Conservation (phyloP, 1,140 invertebrate genomes). For the Macrosteles quadrilineatus region DNA sequence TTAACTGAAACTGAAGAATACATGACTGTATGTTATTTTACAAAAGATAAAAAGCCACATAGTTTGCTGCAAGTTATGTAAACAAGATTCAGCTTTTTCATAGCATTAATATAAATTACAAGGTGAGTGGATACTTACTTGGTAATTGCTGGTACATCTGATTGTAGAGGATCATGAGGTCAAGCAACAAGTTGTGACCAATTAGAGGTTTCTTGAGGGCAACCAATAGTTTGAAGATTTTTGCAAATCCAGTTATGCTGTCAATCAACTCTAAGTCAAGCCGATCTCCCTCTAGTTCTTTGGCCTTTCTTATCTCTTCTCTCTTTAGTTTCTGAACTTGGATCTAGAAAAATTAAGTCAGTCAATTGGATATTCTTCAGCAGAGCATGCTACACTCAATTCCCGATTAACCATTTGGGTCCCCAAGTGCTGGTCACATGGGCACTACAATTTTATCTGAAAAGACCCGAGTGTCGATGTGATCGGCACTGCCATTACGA, state of each 20-base stretch:
- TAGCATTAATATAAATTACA: too few species aligned
- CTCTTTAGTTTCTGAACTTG: slow-evolving; percentile 47
- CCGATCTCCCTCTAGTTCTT: slow-evolving; percentile 50
- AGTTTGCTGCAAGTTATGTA: too few species aligned
- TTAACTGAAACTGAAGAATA: too few species aligned
- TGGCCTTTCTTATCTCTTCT: slow-evolving; percentile 43
- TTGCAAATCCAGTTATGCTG: slow-evolving; percentile 64
- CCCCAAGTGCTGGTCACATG: too few species aligned
- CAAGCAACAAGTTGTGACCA: slow-evolving; percentile 73
- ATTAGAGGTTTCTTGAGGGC: slow-evolving; percentile 67
- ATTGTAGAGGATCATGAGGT: slow-evolving; percentile 69
- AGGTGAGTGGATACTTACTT: slow-evolving; percentile 47
- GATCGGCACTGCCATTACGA: too few species aligned
- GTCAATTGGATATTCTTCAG: not conserved
- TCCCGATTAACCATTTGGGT: too few species aligned
- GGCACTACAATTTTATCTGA: too few species aligned
- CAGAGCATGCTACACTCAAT: slow-evolving; percentile 41
- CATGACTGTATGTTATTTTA: too few species aligned
- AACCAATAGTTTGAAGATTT: slow-evolving; percentile 62
- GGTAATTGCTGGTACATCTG: slow-evolving; percentile 72
- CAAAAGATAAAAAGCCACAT: too few species aligned
- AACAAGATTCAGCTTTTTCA: too few species aligned
- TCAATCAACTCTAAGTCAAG: slow-evolving; percentile 52
- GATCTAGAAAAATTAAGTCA: slow-evolving; percentile 45
- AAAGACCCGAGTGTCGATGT: too few species aligned